Evolutionary conservation across 2,797 vertebrate genomes (phyloP), one percentile per base, ranked within the genome.

Genomic region (Danio kyathit): DNA sequence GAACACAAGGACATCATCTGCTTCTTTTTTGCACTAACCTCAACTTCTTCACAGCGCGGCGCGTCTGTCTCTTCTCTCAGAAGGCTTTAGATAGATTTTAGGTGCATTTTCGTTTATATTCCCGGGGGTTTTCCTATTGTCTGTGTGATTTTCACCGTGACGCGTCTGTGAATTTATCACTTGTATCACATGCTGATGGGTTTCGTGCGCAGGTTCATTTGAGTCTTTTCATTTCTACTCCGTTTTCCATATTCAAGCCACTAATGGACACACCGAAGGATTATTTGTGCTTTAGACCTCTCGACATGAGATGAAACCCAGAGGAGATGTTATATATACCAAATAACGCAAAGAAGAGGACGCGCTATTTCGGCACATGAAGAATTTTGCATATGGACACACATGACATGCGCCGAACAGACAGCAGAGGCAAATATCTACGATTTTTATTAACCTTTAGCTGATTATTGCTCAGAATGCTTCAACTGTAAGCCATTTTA

Each of bases 361-460:
- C 49, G 52, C 70, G 52, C 40, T 21, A 57, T 73, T 44, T 57
- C 9, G 52, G 51, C 69, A 52, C 38, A 76, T 76, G 29, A 65
- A 54, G 67, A 54, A 54, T 43, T 21, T 72, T 14, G 17, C 54
- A 5, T 57, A 7, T 7, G 74, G 40, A 56, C 49, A 56, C 17
- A 7, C 52, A 16, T 65, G 38, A 10, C 12, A 16, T 16, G 61
- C 61, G 60, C 40, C n/a, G 61, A 11, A 76, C 65, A 66, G 43
- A n/a, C 21, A 54, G 3, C 13, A 54, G 1, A 11, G 49, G 3
- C 13, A 19, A 21, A 59, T 8, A 38, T 8, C 43, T 61, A 54
- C 54, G 49, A 1, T 19, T 65, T 43, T 65, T 5, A 21, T 13
- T 7, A 52, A 38, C 61, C 40, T 76, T 52, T 52, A 51, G 7